A percentile compares a stretch with the other conserved stretches of the same genome.
Evolutionary conservation across 2,797 vertebrate species (phyloP).

Genomic region (Naso thynnoides): DNA sequence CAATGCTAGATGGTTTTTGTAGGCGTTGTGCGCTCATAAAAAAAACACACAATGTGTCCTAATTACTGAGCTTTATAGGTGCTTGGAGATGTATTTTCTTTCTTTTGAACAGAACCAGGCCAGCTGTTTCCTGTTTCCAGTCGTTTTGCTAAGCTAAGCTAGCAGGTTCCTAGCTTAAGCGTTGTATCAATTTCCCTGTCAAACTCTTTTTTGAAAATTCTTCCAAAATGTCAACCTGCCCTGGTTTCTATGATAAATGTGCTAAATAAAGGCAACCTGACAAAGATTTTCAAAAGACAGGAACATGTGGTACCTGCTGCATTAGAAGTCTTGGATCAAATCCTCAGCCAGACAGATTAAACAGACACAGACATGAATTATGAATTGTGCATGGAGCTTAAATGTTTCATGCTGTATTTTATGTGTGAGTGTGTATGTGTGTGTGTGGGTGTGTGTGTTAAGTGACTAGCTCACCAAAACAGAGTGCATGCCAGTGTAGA

Average conservation of each 20-base stretch:
- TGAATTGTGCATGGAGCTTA: slow-evolving; percentile 46
- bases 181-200: too few relatives aligned
- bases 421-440: slow-evolving; percentile 21
- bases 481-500: slow-evolving; percentile 98
- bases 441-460: slow-evolving; percentile 4
- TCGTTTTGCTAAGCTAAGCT: neutral
- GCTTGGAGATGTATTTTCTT: neutral
- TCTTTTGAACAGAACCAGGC: neutral
- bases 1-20: too few relatives aligned
- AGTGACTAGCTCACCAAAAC: slow-evolving; percentile 89
- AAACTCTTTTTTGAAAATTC: too few relatives aligned
- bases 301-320: neutral
- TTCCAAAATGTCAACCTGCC: too few relatives aligned
- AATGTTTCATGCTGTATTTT: slow-evolving; percentile 61
- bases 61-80: neutral
- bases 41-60: too few relatives aligned
- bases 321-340: slow-evolving; percentile 21
- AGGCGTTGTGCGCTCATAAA: too few relatives aligned
- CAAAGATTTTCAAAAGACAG: neutral
- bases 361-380: slow-evolving; percentile 61
- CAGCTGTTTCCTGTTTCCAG: neutral
- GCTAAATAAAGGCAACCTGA: too few relatives aligned
- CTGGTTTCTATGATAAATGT: neutral
- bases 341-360: slow-evolving; percentile 44
- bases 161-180: neutral